Conservation (phyloP, 2,888 invertebrate species). For the Erannis defoliaria region DNA sequence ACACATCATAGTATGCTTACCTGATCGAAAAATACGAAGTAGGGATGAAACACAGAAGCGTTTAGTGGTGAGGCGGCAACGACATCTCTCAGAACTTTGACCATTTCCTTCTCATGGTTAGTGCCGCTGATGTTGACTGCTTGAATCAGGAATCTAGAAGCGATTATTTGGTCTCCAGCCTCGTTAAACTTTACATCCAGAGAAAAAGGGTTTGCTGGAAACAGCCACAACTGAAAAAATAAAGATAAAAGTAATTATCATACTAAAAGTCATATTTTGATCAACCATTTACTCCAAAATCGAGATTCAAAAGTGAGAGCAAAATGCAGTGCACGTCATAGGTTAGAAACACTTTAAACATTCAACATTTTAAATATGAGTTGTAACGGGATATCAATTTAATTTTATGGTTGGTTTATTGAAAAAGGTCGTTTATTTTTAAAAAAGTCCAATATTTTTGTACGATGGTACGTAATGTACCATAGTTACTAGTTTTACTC, state of each 20-base stretch:
- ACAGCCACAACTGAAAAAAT: conserved; percentile 90
- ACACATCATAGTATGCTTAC: conserved; percentile 78
- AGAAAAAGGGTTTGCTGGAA: conserved; percentile 92
- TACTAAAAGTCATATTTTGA: neutral
- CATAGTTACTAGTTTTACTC: no score
- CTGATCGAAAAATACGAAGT: conserved; percentile 98
- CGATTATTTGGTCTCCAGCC: conserved; percentile 90
- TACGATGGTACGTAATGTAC: no score
- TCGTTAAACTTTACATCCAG: conserved; percentile 94
- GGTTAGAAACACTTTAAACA: no score
- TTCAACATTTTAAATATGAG: no score
- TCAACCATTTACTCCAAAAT: no score
- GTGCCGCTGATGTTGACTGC: conserved; percentile 96
- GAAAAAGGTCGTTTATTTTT: no score
- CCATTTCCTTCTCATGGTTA: conserved; percentile 97
- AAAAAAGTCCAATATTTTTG: no score
- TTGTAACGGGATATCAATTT: no score
- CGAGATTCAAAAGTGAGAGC: neutral
- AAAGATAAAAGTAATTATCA: conserved; percentile 9
- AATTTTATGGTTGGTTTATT: no score
- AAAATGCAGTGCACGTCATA: no score
- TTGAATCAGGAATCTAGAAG: conserved; percentile 95
- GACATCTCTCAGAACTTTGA: conserved; percentile 91
- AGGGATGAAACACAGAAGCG: conserved; percentile 97
- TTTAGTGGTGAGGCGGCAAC: conserved; percentile 92